Evolutionary conservation across 2,797 vertebrate species (phyloP).

Genomic region (Gallinago solitaria): DNA sequence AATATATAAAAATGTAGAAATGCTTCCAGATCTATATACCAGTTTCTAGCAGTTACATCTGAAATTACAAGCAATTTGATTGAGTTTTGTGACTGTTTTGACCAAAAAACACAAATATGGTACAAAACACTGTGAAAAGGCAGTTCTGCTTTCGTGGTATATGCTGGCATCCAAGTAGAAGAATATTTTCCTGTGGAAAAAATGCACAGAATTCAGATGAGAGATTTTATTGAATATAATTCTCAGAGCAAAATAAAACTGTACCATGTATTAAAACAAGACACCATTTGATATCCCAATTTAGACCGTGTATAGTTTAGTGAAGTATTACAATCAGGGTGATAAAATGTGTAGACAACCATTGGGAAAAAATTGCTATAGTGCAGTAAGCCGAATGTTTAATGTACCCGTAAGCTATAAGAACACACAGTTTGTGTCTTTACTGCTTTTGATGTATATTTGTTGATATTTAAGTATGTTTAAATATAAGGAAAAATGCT

Average conservation of each 20-base stretch:
- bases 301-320: background rate
- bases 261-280: background rate
- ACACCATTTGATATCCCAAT: background rate
- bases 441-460: background rate
- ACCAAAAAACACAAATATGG: background rate
- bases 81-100: background rate
- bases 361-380: background rate
- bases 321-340: background rate
- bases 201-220: background rate
- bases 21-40: background rate
- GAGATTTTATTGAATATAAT: slow-evolving; percentile 20
- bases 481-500: background rate
- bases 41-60: background rate
- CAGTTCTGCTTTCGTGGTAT: background rate
- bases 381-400: background rate
- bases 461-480: background rate
- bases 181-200: background rate
- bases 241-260: background rate
- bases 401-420: background rate
- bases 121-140: background rate
- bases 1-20: background rate
- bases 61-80: background rate
- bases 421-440: background rate
- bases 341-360: background rate
- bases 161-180: background rate